Evolutionary conservation across 2,888 invertebrate genomes (phyloP), one percentile per base, ranked within the genome.

Genomic region (Troides aeacus): DNA sequence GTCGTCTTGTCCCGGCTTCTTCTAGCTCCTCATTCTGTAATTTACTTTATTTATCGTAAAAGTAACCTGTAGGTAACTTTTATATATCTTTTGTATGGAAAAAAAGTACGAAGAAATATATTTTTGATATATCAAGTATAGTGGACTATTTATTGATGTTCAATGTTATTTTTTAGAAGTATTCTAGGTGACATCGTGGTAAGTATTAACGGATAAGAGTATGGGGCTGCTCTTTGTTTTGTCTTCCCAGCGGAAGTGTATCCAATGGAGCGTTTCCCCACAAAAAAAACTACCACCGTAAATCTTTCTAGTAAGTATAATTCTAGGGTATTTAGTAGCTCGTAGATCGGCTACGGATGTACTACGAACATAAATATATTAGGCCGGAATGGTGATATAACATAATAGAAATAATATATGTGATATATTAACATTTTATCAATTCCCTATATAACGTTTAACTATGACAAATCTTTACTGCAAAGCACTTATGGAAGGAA

Each of bases 11-110:
- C n/a, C 18, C n/a, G 10, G 56, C 56, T 18, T 58, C 15, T 58
- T 23, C 64, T 57, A 39, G 42, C 24, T 56, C 60, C 39, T 53
- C 61, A 42, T 56, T 24, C 5, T 36, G 24, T 64, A 50, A 68
- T 64, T 65, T 57, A 57, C 69, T 64, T 64, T 57, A 69, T 42
- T 57, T 46, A 10, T 69, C 64, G 64, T 69, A 61, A 69, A 64
- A 62, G 62, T 69, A 68, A 69, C 64, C 64, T 64, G 53, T 39
- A 50, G 18, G 36, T 64, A 21, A 60, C 53, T 60, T 60, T 59
- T 64, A 64, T 60, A 64, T 68, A 53, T 42, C 17, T 68, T 36
- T 60, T 23, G 10, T 17, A 62, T 30, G 59, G 50, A 63, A 62
- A 68, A 39, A 1, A 39, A 39, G 39, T 39, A 39, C 39, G 39